phyloP scores from a whole-genome alignment of 2,888 invertebrate species.

The Tenthredo distinguenda region DNA sequence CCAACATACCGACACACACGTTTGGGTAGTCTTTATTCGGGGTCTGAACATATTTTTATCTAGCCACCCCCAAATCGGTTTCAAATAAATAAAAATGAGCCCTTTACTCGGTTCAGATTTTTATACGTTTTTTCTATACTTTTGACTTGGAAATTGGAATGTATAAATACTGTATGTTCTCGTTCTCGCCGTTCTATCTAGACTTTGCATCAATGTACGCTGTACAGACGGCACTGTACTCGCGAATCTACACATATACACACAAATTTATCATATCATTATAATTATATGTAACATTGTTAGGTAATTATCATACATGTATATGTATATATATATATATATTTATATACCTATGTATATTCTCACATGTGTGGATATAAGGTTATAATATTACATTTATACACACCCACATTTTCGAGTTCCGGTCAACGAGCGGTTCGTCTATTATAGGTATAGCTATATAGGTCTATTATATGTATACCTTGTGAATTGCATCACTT shows the following conservation, averaged over 20 bases:
- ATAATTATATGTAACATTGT: not conserved
- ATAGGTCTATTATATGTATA: not conserved
- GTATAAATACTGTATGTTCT: not conserved
- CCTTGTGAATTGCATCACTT: not conserved
- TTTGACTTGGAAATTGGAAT: no score
- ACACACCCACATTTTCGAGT: not conserved
- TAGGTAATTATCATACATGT: not conserved
- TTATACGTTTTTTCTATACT: no score
- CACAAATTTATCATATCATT: not conserved
- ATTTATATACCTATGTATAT: not conserved
- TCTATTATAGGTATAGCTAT: constrained; percentile 1
- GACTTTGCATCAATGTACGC: not conserved
- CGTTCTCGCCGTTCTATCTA: not conserved
- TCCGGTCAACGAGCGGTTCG: not conserved
- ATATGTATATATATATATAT: not conserved
- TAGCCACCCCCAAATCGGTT: no score
- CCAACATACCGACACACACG: not conserved
- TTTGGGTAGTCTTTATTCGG: not conserved
- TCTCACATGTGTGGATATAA: not conserved
- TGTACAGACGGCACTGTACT: not conserved
- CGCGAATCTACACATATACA: not conserved
- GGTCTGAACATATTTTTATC: no score
- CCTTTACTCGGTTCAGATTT: no score
- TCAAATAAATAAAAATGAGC: no score
- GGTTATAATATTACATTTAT: not conserved